Evolutionary conservation across 2,888 invertebrate genomes (phyloP).

Genomic region (Hedychridium roseum): DNA sequence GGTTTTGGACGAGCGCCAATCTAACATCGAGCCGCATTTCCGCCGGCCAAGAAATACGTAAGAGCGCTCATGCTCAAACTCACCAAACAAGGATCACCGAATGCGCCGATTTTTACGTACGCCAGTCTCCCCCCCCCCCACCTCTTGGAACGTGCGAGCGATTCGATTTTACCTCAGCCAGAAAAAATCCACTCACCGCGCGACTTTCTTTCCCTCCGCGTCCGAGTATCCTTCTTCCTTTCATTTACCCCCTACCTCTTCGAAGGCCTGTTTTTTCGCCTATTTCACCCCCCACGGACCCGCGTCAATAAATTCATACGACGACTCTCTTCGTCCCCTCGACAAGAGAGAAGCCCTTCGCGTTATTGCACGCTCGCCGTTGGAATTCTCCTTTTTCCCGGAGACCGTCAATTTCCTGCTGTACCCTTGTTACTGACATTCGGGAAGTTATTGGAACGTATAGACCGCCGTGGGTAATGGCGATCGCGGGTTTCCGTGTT

Average conservation of each 20-base stretch:
- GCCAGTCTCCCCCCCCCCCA: too few relatives aligned
- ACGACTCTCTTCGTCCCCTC: too few relatives aligned
- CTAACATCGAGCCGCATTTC: constrained; percentile 38
- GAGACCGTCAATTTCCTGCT: too few relatives aligned
- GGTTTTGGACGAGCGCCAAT: constrained; percentile 56
- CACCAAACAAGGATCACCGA: constrained; percentile 34
- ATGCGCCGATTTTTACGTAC: constrained; percentile 51
- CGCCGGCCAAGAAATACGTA: constrained; percentile 32
- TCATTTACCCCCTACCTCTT: too few relatives aligned
- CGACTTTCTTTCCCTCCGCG: too few relatives aligned
- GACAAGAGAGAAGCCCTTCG: background rate
- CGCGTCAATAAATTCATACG: constrained; percentile 9
- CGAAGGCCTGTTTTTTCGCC: too few relatives aligned
- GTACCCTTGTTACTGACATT: too few relatives aligned
- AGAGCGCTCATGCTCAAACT: constrained; percentile 13
- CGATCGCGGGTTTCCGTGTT: constrained; percentile 53
- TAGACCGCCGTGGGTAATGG: constrained; percentile 35
- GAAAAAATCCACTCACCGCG: too few relatives aligned
- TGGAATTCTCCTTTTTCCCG: too few relatives aligned
- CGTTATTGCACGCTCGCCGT: constrained; percentile 13
- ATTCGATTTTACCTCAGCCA: constrained; percentile 7
- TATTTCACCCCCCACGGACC: constrained; percentile 2
- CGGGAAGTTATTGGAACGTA: constrained; percentile 7
- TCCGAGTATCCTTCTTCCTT: background rate
- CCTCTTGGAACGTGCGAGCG: constrained; percentile 22